These are phyloP conservation scores for Cheirogaleus major DNA, from an alignment of 2,797 vertebrate species.

Conservation along the genomic window DNA sequence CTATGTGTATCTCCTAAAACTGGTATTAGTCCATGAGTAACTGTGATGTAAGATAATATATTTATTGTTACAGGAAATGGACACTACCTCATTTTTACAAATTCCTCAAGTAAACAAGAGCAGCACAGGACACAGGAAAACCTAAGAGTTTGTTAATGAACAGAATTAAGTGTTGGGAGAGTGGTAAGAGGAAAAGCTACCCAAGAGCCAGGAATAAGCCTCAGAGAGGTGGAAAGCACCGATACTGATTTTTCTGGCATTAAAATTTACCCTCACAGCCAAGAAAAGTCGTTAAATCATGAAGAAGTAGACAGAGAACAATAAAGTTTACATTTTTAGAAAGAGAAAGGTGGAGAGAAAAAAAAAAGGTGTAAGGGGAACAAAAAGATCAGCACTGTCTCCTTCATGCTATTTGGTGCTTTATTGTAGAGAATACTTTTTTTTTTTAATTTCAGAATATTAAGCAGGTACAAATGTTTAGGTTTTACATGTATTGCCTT, in stretches of 20 bases:
- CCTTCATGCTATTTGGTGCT: not conserved
- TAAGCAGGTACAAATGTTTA: constrained; percentile 19
- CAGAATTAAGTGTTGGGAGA: no score
- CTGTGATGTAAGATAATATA: not conserved
- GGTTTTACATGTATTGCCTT: no score
- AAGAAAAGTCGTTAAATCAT: not conserved
- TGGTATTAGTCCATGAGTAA: not conserved
- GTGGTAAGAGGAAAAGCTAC: not conserved
- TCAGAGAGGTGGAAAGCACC: not conserved
- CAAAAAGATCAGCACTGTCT: not conserved
- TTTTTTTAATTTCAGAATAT: not conserved
- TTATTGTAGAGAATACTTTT: constrained; percentile 20
- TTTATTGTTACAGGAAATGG: not conserved
- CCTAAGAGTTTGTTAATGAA: not conserved
- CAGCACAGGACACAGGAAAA: not conserved
- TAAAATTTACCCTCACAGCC: not conserved
- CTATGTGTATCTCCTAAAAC: not conserved
- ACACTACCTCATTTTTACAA: not conserved
- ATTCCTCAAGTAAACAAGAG: not conserved
- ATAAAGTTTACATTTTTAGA: not conserved
- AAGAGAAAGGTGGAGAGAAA: not conserved
- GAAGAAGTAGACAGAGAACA: not conserved
- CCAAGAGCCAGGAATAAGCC: not conserved
- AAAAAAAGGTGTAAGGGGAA: not conserved
- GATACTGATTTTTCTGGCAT: not conserved